Percentiles rank a stretch among this genome's conserved stretches.
Evolutionary conservation across 2,888 invertebrate species (phyloP).

Genomic region (Laothoe populi): DNA sequence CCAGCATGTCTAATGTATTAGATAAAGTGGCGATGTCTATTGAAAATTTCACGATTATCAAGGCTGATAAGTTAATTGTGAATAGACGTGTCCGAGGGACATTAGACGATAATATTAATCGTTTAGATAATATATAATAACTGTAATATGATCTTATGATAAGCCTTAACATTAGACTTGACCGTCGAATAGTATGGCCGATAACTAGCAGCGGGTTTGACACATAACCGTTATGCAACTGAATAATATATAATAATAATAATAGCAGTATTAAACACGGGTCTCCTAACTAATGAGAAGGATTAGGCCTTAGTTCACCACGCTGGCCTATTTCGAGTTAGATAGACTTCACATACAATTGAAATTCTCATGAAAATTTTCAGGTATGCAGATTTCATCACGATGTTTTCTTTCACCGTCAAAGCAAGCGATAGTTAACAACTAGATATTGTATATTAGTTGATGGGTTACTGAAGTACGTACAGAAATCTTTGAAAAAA

Average conservation of each 20-base stretch:
- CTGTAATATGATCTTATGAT: constrained; percentile 5
- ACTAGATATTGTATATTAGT: no score
- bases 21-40: constrained; percentile 12
- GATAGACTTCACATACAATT: no score
- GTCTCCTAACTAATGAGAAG: no score
- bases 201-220: background rate
- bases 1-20: constrained; percentile 30
- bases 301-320: no score
- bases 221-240: background rate
- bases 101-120: constrained; percentile 10
- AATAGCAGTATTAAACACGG: background rate
- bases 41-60: constrained; percentile 24
- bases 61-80: constrained; percentile 14
- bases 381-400: no score
- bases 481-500: no score
- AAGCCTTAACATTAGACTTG: constrained; percentile 8
- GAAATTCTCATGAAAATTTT: no score
- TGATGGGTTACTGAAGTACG: no score
- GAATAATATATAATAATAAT: background rate
- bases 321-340: no score
- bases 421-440: no score
- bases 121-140: constrained; percentile 17
- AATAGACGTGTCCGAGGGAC: background rate
- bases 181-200: constrained; percentile 12
- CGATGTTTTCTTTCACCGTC: no score